A percentile compares a stretch with the other conserved stretches of the same genome.
Conservation (phyloP, 64 coral and sea anemone species). For the Platygyra sinensis region DNA sequence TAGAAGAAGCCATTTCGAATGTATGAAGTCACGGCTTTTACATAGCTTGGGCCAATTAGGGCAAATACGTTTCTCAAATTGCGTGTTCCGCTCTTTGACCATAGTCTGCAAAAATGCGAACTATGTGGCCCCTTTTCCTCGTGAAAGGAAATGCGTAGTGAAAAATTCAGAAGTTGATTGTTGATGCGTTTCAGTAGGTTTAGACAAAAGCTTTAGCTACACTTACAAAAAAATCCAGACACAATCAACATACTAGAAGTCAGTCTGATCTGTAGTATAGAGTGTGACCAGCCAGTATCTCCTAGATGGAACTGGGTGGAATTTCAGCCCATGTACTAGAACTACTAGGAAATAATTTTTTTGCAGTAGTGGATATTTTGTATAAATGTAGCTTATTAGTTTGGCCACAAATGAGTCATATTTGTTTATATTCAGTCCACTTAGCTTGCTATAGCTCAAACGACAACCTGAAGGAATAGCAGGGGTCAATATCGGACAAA, state of each 20-base stretch:
- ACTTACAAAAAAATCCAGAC: background rate
- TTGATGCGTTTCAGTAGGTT: background rate
- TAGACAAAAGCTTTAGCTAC: background rate
- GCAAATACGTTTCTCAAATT: background rate
- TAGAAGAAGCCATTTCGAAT: background rate
- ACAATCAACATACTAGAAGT: no score
- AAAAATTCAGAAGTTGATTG: background rate
- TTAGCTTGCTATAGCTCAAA: no score
- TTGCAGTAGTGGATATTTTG: no score
- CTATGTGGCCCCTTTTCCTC: background rate
- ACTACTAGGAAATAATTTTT: no score
- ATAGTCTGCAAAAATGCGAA: background rate
- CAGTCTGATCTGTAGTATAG: no score
- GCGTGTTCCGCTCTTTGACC: background rate
- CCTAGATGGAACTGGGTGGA: no score
- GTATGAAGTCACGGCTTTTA: background rate
- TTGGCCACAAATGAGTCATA: no score
- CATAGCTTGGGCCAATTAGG: background rate
- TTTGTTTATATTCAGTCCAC: no score
- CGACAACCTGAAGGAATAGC: background rate
- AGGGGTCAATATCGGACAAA: background rate
- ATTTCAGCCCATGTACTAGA: no score
- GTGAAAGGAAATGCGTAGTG: no score
- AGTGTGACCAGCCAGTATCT: no score
- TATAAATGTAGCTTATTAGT: no score